Evolutionary conservation across 2,797 vertebrate genomes (phyloP), one percentile per base, ranked within the genome.

Genomic region (Tokudaia tokunoshimensis): DNA sequence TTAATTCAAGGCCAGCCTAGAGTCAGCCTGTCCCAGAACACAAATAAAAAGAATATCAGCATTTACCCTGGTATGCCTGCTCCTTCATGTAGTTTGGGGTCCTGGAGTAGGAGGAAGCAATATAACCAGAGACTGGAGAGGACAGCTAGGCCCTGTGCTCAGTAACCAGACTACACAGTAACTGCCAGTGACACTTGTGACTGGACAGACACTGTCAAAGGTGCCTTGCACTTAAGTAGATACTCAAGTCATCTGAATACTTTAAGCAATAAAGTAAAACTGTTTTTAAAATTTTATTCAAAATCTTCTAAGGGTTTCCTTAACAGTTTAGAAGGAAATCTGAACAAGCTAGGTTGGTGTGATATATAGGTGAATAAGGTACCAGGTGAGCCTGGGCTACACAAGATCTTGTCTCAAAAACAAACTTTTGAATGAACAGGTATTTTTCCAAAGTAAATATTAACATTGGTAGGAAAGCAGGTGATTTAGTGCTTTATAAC

Each of bases 361-460:
- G 15, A 11, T 61, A 5, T 15, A 2, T 2, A 34, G 26, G 55
- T 31, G 6, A 10, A 12, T 29, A 22, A 65, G 59, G 29, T 26
- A 63, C 31, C 20, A n/a, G 34, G 41, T 47, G 19, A 61, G 55
- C 65, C 13, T 34, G 17, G 26, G 65, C 44, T n/a, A n/a, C 12
- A 70, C 37, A 26, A 61, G 13, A 34, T 29, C 29, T 59, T 61
- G 17, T 75, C 22, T 74, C 6, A 29, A 29, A 57, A 74, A 12
- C 22, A 82, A 76, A 47, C 75, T 41, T 79, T 59, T 81, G n/a
- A 93, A 72, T 19, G 80, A 41, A 55, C 47, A 92, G 70, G n/a
- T 37, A n/a, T 22, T 93, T 95, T 92, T 78, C 47, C 61, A 92
- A 84, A 94, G 44, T 85, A 92, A 95, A 95, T 47, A 78, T 17